These are phyloP conservation scores for Aurelia coerulea DNA, from an alignment of 30 jellyfish, hydroid and myxozoan species.

Conservation along the genomic window DNA sequence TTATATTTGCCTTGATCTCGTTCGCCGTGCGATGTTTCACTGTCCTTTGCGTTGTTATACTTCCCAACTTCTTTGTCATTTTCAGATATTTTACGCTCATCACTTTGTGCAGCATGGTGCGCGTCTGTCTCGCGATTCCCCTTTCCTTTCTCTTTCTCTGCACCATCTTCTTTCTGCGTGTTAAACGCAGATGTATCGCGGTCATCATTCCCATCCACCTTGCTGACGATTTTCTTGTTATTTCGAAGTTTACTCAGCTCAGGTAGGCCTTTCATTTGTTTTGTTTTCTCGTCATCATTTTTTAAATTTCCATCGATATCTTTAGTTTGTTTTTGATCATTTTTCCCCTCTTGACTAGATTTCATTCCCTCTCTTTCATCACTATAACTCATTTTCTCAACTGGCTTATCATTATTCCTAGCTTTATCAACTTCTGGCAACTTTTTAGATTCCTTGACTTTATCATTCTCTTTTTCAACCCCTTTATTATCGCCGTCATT, in stretches of 20 bases:
- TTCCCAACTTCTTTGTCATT: background rate
- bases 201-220: slow-evolving; percentile 16
- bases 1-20: background rate
- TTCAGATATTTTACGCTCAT: background rate
- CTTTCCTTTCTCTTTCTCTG: slow-evolving; percentile 6
- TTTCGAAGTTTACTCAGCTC: slow-evolving; percentile 27
- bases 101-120: background rate
- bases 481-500: background rate
- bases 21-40: background rate
- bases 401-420: slow-evolving; percentile 18
- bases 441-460: background rate
- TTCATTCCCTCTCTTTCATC: background rate
- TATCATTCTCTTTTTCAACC: background rate
- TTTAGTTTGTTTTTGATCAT: background rate
- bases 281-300: slow-evolving; percentile 17
- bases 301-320: background rate
- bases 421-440: slow-evolving; percentile 9
- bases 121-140: background rate
- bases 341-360: background rate
- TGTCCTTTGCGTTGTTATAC: background rate
- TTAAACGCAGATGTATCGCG: slow-evolving; percentile 15
- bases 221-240: slow-evolving; percentile 39
- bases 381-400: slow-evolving; percentile 13
- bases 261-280: slow-evolving; percentile 25
- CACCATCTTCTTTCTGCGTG: slow-evolving; percentile 19